Conservation (phyloP, 2,113 vertebrate species). For the Speoplatyrhinus poulsoni region DNA sequence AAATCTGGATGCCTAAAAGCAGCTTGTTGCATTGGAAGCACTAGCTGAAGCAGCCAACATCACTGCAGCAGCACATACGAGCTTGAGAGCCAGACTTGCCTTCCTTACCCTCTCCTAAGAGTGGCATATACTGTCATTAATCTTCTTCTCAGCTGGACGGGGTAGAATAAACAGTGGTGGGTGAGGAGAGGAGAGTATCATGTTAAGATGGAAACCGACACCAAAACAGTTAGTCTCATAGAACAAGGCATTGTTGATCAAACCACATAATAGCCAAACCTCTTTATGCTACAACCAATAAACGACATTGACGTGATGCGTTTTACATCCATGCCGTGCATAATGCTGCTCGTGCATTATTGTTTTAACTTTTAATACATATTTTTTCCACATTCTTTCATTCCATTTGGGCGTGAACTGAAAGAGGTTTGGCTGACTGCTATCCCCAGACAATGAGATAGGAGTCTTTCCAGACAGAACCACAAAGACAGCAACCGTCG, state of each 20-base stretch:
- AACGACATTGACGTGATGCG: conserved; percentile 32
- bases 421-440: conserved; percentile 73
- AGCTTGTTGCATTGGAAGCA: conserved; percentile 45
- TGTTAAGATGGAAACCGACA: conserved; percentile 70
- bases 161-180: conserved; percentile 66
- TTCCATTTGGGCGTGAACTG: no score
- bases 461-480: conserved; percentile 42
- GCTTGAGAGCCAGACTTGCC: conserved; percentile 62
- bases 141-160: conserved; percentile 75
- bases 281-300: conserved; percentile 44
- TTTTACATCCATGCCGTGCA: conserved; percentile 41
- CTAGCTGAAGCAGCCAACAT: conserved; percentile 70
- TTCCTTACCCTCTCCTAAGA: conserved; percentile 77
- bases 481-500: conserved; percentile 44
- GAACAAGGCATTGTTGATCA: conserved; percentile 49
- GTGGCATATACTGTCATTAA: conserved; percentile 75
- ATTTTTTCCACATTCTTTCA: conserved; percentile 16
- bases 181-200: conserved; percentile 68
- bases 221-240: conserved; percentile 69
- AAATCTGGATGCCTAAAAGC: conserved; percentile 24
- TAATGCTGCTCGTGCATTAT: conserved; percentile 21
- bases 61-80: conserved; percentile 67
- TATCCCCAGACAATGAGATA: conserved; percentile 52
- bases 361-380: conserved; percentile 13
- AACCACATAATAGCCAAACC: conserved; percentile 62